Evolutionary conservation across 2,113 vertebrate genomes (phyloP).

Genomic region (Centropristis striata): DNA sequence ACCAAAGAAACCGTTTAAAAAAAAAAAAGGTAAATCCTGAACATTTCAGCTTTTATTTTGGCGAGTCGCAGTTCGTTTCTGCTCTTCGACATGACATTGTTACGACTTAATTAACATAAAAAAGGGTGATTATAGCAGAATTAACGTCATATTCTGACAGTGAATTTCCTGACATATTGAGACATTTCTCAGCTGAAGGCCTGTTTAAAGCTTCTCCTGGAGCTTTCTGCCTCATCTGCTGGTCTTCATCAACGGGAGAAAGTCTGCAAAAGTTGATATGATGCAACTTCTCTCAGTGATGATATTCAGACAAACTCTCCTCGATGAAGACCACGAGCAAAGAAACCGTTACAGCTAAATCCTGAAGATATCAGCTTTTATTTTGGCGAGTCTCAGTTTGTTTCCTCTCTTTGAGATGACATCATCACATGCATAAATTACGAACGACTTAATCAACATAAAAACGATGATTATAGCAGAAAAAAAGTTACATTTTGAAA

Average conservation of each 20-base stretch:
- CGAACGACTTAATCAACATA: too few relatives aligned
- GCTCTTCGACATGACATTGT: background rate
- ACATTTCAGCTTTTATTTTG: background rate
- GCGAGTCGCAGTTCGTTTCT: background rate
- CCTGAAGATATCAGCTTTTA: too few relatives aligned
- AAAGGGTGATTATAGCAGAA: background rate
- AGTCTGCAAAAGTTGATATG: background rate
- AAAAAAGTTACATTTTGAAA: too few relatives aligned
- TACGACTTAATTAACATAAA: background rate
- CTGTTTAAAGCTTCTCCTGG: too few relatives aligned
- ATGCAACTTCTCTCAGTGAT: too few relatives aligned
- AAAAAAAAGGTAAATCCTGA: background rate
- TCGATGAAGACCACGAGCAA: background rate
- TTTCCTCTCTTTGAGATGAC: too few relatives aligned
- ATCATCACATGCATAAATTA: too few relatives aligned
- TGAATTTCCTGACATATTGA: background rate
- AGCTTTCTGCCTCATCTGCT: background rate
- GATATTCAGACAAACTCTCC: background rate
- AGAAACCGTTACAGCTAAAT: too few relatives aligned
- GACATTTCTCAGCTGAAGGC: too few relatives aligned
- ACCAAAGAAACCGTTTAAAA: too few relatives aligned
- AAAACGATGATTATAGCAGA: too few relatives aligned
- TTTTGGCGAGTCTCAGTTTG: too few relatives aligned
- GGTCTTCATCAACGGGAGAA: background rate
- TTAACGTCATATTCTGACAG: background rate